phyloP scores from a whole-genome alignment of 1,140 invertebrate species.

The Drosophila ercepeae region DNA sequence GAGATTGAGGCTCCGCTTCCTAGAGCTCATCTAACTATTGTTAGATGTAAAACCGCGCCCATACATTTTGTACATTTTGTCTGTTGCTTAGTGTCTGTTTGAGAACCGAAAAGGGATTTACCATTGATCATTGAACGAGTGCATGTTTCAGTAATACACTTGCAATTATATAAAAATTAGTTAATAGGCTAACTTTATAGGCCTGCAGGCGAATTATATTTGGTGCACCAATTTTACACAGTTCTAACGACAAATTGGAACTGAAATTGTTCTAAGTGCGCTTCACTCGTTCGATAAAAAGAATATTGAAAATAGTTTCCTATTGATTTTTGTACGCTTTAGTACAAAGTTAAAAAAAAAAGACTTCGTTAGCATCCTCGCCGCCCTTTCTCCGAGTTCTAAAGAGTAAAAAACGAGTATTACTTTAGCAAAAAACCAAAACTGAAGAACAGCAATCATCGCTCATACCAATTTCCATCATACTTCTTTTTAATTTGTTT shows the following conservation, averaged over 20 bases:
- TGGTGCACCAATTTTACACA: too few relatives aligned
- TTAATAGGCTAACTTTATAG: conserved; percentile 47
- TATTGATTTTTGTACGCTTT: conserved; percentile 53
- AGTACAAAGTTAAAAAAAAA: conserved; percentile 36
- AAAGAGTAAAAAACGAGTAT: conserved; percentile 70
- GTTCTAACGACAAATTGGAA: too few relatives aligned
- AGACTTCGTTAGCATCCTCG: conserved; percentile 22
- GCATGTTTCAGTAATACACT: conserved; percentile 67
- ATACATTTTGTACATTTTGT: conserved; percentile 61
- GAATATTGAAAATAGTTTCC: conserved; percentile 18
- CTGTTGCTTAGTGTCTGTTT: conserved; percentile 53
- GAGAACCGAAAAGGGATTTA: conserved; percentile 38
- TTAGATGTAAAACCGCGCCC: conserved; percentile 73
- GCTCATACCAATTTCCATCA: background rate
- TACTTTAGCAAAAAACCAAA: conserved; percentile 55
- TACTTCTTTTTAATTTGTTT: conserved; percentile 22
- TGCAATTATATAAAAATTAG: conserved; percentile 55
- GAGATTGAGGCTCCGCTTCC: conserved; percentile 45
- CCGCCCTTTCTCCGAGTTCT: conserved; percentile 45
- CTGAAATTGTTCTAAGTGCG: conserved; percentile 16
- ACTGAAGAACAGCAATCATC: conserved; percentile 23
- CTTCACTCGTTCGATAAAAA: conserved; percentile 3
- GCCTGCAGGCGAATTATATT: conserved; percentile 3
- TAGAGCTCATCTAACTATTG: conserved; percentile 75
- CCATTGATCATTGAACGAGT: conserved; percentile 44